Percentiles rank a stretch among this genome's conserved stretches.
Conservation (phyloP, 2,113 vertebrate species). For the Epinephelus fuscoguttatus region DNA sequence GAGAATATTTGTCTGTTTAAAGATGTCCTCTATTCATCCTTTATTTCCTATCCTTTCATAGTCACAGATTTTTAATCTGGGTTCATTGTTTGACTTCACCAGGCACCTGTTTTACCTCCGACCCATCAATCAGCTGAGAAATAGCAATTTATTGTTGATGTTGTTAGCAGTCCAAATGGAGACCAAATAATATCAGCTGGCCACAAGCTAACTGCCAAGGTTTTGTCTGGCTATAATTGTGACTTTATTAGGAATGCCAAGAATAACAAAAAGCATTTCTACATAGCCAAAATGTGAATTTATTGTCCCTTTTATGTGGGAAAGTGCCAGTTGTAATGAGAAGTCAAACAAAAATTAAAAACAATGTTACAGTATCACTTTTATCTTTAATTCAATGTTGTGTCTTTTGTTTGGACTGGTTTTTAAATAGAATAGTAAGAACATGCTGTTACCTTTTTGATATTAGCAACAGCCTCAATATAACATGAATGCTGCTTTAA, state of each 20-base stretch:
- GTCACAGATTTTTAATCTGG: conserved; percentile 14
- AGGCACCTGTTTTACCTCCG: conserved; percentile 52
- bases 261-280: conserved; percentile 46
- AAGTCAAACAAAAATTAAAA: conserved; percentile 55
- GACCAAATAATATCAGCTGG: conserved; percentile 68
- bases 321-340: conserved; percentile 64
- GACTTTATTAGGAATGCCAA: conserved; percentile 42
- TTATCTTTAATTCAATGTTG: conserved; percentile 51
- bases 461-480: conserved; percentile 49
- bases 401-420: conserved; percentile 43
- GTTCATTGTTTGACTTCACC: conserved; percentile 41
- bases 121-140: conserved; percentile 43
- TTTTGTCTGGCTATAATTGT: conserved; percentile 47
- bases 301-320: conserved; percentile 51
- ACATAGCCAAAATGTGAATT: conserved; percentile 67
- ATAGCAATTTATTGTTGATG: conserved; percentile 21
- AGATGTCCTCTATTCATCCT: conserved; percentile 27
- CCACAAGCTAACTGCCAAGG: conserved; percentile 41
- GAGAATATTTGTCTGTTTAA: conserved; percentile 40
- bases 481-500: conserved; percentile 76
- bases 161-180: conserved; percentile 50
- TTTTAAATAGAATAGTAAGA: conserved; percentile 53
- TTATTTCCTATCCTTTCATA: conserved; percentile 28
- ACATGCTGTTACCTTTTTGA: conserved; percentile 46
- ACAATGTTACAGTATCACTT: conserved; percentile 40